These are phyloP conservation scores for Agelastica alni DNA, from an alignment of 2,888 invertebrate species.

Conservation along the genomic window DNA sequence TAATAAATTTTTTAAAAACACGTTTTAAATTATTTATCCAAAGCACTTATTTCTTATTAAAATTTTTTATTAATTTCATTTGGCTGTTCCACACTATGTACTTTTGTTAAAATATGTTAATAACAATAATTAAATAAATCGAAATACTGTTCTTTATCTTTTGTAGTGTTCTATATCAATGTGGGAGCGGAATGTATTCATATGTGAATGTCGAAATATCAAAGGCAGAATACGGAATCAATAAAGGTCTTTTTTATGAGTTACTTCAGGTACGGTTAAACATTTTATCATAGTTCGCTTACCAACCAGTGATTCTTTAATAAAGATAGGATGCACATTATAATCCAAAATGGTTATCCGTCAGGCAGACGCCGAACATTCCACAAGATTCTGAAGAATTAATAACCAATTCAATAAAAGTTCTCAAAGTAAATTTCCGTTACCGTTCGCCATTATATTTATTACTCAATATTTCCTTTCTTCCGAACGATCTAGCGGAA, in stretches of 20 bases:
- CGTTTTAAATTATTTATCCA: too few relatives aligned
- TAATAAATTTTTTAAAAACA: too few relatives aligned
- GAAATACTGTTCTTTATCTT: too few relatives aligned
- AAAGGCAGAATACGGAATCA: neutral
- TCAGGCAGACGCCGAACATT: slow-evolving; percentile 35
- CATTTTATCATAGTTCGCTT: slow-evolving; percentile 16
- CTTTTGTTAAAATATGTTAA: too few relatives aligned
- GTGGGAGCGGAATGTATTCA: too few relatives aligned
- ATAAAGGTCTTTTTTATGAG: neutral
- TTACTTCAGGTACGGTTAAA: neutral
- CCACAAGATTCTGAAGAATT: slow-evolving; percentile 41
- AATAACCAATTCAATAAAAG: slow-evolving; percentile 52
- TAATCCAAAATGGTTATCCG: slow-evolving; percentile 36
- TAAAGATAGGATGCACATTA: slow-evolving; percentile 35
- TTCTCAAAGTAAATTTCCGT: slow-evolving; percentile 52
- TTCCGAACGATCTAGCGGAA: slow-evolving; percentile 41
- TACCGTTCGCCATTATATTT: slow-evolving; percentile 50
- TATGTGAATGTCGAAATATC: too few relatives aligned
- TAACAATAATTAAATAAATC: too few relatives aligned
- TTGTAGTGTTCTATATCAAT: too few relatives aligned
- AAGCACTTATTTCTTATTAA: too few relatives aligned
- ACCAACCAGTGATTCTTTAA: slow-evolving; percentile 20
- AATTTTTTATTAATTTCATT: too few relatives aligned
- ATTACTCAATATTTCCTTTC: slow-evolving; percentile 46
- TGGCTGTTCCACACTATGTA: too few relatives aligned